Percentiles rank a stretch among this genome's conserved stretches.
Evolutionary conservation across 2,888 invertebrate species (phyloP).

Genomic region (Margaritifera margaritifera): DNA sequence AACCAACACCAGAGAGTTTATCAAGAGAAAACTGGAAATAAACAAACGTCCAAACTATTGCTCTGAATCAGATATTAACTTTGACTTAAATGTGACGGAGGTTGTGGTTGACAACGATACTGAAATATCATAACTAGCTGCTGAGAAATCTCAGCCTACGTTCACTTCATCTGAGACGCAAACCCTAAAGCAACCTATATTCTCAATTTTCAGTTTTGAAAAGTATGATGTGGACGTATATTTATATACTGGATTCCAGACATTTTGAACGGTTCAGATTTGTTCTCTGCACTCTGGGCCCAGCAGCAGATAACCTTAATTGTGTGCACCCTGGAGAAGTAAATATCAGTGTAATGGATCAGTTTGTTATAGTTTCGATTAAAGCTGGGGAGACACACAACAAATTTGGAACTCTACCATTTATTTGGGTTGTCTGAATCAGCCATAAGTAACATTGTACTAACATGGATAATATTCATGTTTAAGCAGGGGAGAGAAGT

Average conservation of each 20-base stretch:
- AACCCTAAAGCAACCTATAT: slow-evolving; percentile 7
- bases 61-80: too few species aligned
- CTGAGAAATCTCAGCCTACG: too few species aligned
- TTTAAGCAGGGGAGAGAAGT: slow-evolving; percentile 30
- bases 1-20: too few species aligned
- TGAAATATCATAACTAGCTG: too few species aligned
- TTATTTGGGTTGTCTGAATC: slow-evolving; percentile 11
- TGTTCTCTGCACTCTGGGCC: slow-evolving; percentile 30
- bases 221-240: too few species aligned
- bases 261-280: slow-evolving; percentile 14
- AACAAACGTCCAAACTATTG: too few species aligned
- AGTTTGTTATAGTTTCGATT: slow-evolving; percentile 25
- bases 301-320: slow-evolving; percentile 24
- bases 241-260: too few species aligned
- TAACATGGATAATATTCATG: slow-evolving; percentile 9
- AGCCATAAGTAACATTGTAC: slow-evolving; percentile 12
- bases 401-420: slow-evolving; percentile 18
- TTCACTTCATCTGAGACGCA: too few species aligned
- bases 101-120: too few species aligned
- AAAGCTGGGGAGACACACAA: slow-evolving; percentile 21
- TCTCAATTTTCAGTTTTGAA: too few species aligned
- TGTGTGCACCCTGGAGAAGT: slow-evolving; percentile 15
- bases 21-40: too few species aligned
- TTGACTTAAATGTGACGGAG: too few species aligned
- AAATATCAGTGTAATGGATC: slow-evolving; percentile 10